Evolutionary conservation across 1,140 invertebrate species (phyloP), one percentile per base, ranked within the genome.

Genomic region (Pogonomyrmex californicus): DNA sequence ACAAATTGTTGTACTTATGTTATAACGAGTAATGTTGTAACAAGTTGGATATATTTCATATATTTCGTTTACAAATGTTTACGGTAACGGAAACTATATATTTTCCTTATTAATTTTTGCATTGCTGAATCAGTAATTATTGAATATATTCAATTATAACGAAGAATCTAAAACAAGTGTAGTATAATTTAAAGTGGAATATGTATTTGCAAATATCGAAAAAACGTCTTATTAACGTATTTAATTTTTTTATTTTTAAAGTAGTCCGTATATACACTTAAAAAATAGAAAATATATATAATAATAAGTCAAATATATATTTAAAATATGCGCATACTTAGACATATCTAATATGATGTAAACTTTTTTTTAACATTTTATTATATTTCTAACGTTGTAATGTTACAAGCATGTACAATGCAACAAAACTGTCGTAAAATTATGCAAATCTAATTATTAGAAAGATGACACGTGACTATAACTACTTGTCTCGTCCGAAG

Each of bases 341-440:
- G 36, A 65, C 1, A 30, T 65, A 36, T 23, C 23, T 23, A 36
- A 65, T 38, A 14, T 63, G 38, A 75, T 56, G 10, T 36, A 68
- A 14, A 41, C 3, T 17, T 81, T 68, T 68, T 54, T 3, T 23
- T 23, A 23, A 23, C 7, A 65, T 63, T 77, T 23, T 54, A 3
- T 70, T 51, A 60, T 33, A 41, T 81, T 56, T 9, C 54, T 30
- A 56, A 70, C 54, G 47, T 51, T 38, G 12, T 10, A 6, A 54
- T 81, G n/a, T 70, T n/a, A 10, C 36, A 51, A 44, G n/a, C 3
- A 62, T 36, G 14, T 58, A 56, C 23, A 54, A 30, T 5, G 36
- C n/a, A 82, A 82, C 17, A 38, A 44, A 56, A 86, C 49, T 71
- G 30, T 79, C 51, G 4, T 68, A n/a, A 78, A 30, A 44, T 58